Percentiles rank a stretch among this genome's conserved stretches.
Conservation (phyloP, 2,113 vertebrate species). For the Oceanodroma tethys region DNA sequence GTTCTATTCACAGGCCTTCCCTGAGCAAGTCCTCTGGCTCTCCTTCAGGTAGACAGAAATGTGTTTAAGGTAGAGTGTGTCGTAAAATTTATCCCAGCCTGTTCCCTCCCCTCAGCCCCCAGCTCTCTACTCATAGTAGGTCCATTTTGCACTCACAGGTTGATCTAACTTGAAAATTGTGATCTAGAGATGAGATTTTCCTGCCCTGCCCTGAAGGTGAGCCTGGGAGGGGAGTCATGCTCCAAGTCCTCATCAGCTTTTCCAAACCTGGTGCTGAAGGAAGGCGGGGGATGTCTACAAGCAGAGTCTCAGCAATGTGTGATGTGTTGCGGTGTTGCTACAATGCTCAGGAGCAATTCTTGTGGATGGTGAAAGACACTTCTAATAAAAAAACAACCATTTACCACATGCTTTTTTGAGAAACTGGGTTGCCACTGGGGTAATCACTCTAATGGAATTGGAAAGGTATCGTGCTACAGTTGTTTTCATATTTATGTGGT, state of each 20-base stretch:
- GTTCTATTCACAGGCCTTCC: neutral
- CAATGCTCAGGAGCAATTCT: neutral
- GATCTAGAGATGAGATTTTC: neutral
- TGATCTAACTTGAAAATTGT: neutral
- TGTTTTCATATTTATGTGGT: constrained; percentile 21
- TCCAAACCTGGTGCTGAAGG: neutral
- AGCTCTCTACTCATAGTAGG: neutral
- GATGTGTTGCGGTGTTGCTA: neutral
- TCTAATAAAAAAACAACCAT: neutral
- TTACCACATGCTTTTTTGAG: neutral
- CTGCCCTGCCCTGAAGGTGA: neutral
- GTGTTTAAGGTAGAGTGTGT: neutral
- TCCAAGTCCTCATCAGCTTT: neutral
- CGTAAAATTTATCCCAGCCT: neutral
- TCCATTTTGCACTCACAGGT: neutral
- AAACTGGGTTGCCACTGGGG: neutral
- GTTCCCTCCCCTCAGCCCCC: neutral
- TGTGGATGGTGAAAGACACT: neutral
- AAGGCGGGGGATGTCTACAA: accelerated
- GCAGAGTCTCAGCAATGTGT: neutral
- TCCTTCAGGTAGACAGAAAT: neutral
- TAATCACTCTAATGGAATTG: neutral
- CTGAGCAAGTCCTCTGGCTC: neutral
- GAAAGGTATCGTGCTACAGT: neutral
- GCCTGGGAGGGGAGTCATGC: neutral